phyloP scores from a whole-genome alignment of 1,140 invertebrate genomes.

The Euglossa dilemma region DNA sequence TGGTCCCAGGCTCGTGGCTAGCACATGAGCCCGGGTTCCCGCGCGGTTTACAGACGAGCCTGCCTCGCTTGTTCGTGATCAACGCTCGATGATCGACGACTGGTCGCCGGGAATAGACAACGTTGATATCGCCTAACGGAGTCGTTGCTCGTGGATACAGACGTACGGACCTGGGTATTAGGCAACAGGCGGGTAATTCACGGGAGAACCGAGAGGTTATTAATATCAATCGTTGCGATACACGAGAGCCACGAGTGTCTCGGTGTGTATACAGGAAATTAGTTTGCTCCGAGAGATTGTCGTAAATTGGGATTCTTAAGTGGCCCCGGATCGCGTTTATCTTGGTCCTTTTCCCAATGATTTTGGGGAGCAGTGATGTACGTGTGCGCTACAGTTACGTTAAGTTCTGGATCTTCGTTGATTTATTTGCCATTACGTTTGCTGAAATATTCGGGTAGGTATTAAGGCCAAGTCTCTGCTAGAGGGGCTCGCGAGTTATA shows the following conservation, averaged over 20 bases:
- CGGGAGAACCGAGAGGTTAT: constrained; percentile 3
- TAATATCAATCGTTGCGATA: not conserved
- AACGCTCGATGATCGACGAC: constrained; percentile 44
- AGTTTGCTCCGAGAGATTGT: not conserved
- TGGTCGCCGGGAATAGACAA: not conserved
- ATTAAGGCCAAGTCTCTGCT: no score
- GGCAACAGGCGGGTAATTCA: constrained; percentile 24
- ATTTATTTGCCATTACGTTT: not conserved
- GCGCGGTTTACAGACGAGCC: constrained; percentile 14
- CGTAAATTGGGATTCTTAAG: constrained; percentile 25
- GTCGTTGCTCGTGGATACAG: not conserved
- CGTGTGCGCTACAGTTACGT: no score
- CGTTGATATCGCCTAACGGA: not conserved
- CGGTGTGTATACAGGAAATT: not conserved
- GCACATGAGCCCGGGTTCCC: not conserved
- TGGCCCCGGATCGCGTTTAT: constrained; percentile 10
- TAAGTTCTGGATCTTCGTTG: no score
- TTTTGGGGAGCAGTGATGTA: not conserved
- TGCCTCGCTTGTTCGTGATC: constrained; percentile 23
- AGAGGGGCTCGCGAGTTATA: no score
- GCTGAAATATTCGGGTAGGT: no score
- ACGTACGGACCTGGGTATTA: constrained; percentile 17
- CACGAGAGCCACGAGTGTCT: not conserved
- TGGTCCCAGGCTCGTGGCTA: constrained; percentile 46
- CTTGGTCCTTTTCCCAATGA: not conserved